phyloP scores from a whole-genome alignment of 2,888 invertebrate species.

The Scrobipalpa atriplicella region DNA sequence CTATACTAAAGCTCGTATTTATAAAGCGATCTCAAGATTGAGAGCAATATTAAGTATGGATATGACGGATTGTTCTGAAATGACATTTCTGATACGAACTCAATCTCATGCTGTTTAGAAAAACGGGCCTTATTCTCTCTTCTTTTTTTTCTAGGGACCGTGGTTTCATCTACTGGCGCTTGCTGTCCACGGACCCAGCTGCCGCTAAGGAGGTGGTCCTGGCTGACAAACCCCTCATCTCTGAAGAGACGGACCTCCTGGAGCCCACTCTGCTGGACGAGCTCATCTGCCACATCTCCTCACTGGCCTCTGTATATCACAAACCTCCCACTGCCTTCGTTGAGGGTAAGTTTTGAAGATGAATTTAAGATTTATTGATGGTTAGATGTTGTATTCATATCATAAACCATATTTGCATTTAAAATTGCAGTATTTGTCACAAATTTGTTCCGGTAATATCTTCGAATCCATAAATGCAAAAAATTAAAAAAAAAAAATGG shows the following conservation, averaged over 20 bases:
- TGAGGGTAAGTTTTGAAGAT: no score
- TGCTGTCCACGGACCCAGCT: slow-evolving; percentile 98
- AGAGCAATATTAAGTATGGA: no score
- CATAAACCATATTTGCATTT: no score
- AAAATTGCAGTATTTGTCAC: no score
- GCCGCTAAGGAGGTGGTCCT: slow-evolving; percentile 99
- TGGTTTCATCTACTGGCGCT: slow-evolving; percentile 99
- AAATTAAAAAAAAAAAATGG: no score
- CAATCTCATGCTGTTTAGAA: not conserved
- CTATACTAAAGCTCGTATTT: no score
- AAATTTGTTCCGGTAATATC: no score
- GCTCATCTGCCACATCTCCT: slow-evolving; percentile 99
- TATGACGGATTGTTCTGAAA: no score
- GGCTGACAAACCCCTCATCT: slow-evolving; percentile 99
- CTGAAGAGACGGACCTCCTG: slow-evolving; percentile 98
- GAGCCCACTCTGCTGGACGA: slow-evolving; percentile 99
- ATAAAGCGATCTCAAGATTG: no score
- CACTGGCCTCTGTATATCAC: slow-evolving; percentile 98
- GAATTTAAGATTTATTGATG: not conserved
- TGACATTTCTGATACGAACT: no score
- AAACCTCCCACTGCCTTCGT: slow-evolving; percentile 99
- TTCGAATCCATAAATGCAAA: no score
- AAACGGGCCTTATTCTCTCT: not conserved
- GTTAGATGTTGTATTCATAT: not conserved
- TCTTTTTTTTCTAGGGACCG: slow-evolving; percentile 87